Evolutionary conservation across 2,113 vertebrate genomes (phyloP).

Genomic region (Toxotes jaculatrix): DNA sequence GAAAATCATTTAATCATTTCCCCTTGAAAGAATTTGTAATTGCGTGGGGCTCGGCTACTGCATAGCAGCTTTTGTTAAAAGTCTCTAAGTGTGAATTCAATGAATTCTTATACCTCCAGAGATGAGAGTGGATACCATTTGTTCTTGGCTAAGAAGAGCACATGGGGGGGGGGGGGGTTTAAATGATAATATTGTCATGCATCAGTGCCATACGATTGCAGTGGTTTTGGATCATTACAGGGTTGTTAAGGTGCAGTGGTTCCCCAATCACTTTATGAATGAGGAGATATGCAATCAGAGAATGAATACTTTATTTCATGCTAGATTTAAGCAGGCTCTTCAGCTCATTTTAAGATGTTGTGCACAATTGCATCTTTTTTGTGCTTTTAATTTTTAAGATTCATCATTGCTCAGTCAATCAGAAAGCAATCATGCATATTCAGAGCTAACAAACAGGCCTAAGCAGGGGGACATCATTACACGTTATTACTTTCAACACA

Average conservation of each 20-base stretch:
- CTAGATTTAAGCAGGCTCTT: conserved; percentile 67
- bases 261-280: conserved; percentile 50
- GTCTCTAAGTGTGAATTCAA: conserved; percentile 64
- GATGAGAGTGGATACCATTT: conserved; percentile 56
- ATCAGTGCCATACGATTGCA: conserved; percentile 65
- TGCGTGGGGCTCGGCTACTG: conserved; percentile 16
- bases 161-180: conserved; percentile 47
- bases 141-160: conserved; percentile 49
- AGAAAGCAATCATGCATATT: conserved; percentile 54
- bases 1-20: conserved; percentile 64
- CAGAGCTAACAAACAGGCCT: conserved; percentile 44
- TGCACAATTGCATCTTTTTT: conserved; percentile 57
- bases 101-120: conserved; percentile 67
- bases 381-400: conserved; percentile 63
- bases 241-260: conserved; percentile 69
- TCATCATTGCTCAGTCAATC: conserved; percentile 50
- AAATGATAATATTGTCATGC: conserved; percentile 75
- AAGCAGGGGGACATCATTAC: conserved; percentile 22
- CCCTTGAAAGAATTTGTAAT: conserved; percentile 60
- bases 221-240: conserved; percentile 69
- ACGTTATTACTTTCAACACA: conserved; percentile 60
- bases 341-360: conserved; percentile 56
- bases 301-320: conserved; percentile 79
- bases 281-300: conserved; percentile 61
- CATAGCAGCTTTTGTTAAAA: conserved; percentile 58